Evolutionary conservation across 2,888 invertebrate species (phyloP).

Genomic region (Epistrophe eligans): DNA sequence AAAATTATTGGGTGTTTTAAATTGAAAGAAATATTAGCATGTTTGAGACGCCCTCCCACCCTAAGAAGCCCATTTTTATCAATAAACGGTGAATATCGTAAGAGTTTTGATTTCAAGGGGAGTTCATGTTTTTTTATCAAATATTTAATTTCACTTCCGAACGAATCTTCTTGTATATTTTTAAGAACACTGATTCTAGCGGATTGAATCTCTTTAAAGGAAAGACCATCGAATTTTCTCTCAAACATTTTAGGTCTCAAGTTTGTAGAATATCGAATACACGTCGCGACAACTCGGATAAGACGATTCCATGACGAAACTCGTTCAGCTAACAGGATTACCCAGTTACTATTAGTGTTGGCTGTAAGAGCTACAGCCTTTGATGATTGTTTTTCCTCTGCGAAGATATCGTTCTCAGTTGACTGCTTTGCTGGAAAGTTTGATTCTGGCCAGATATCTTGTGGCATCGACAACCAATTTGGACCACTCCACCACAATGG

Average conservation of each 20-base stretch:
- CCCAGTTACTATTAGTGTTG: too few relatives aligned
- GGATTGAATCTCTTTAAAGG: not conserved
- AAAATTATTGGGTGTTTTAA: not conserved
- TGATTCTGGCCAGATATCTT: constrained; percentile 6
- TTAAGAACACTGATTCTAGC: not conserved
- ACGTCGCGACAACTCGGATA: too few relatives aligned
- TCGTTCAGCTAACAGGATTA: too few relatives aligned
- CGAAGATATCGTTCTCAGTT: not conserved
- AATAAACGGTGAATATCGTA: constrained; percentile 3
- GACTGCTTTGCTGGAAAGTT: not conserved
- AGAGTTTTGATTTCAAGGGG: too few relatives aligned
- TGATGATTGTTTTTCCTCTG: not conserved
- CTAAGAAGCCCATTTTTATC: not conserved
- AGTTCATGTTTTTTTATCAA: too few relatives aligned
- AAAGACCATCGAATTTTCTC: not conserved
- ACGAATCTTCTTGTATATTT: not conserved
- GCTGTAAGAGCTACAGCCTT: not conserved
- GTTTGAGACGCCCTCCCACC: constrained; percentile 5
- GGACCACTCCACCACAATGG: constrained; percentile 71
- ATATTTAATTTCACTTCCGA: too few relatives aligned
- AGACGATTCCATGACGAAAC: too few relatives aligned
- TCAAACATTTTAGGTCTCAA: not conserved
- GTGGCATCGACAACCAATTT: constrained; percentile 29
- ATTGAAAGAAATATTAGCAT: constrained; percentile 5
- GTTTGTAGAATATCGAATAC: not conserved